Percentiles rank a stretch among this genome's conserved stretches.
These are phyloP conservation scores for Lepisosteus osseus DNA, from an alignment of 2,113 vertebrate genomes.

Conservation along the genomic window DNA sequence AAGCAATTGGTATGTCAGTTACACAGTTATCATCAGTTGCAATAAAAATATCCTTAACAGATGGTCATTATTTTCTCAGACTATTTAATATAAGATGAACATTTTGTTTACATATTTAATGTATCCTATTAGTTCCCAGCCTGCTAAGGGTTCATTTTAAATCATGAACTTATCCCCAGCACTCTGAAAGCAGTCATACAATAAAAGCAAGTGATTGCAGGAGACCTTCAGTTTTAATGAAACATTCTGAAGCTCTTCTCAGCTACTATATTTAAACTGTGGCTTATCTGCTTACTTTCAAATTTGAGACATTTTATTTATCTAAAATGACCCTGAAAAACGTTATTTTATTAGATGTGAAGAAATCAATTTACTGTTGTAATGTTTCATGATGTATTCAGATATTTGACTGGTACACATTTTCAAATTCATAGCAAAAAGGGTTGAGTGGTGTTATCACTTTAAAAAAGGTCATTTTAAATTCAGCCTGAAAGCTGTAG, in stretches of 20 bases:
- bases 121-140: too few relatives aligned
- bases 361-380: conserved; percentile 5
- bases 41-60: too few relatives aligned
- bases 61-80: too few relatives aligned
- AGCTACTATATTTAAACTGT: conserved; percentile 4
- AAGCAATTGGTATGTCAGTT: conserved; percentile 81
- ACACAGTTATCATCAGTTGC: conserved; percentile 3
- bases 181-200: not conserved
- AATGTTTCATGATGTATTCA: conserved; percentile 16
- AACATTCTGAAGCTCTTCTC: not conserved
- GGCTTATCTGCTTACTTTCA: conserved; percentile 5
- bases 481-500: too few relatives aligned
- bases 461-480: too few relatives aligned
- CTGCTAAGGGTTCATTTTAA: too few relatives aligned
- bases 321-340: not conserved
- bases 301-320: conserved; percentile 6
- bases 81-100: too few relatives aligned
- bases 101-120: too few relatives aligned
- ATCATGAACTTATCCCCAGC: too few relatives aligned
- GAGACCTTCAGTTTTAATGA: not conserved
- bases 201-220: conserved; percentile 3
- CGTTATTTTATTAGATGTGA: conserved; percentile 11
- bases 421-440: not conserved
- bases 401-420: not conserved
- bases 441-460: not conserved